Evolutionary conservation across 2,797 vertebrate genomes (phyloP).

Genomic region (Hephaestus fuliginosus): DNA sequence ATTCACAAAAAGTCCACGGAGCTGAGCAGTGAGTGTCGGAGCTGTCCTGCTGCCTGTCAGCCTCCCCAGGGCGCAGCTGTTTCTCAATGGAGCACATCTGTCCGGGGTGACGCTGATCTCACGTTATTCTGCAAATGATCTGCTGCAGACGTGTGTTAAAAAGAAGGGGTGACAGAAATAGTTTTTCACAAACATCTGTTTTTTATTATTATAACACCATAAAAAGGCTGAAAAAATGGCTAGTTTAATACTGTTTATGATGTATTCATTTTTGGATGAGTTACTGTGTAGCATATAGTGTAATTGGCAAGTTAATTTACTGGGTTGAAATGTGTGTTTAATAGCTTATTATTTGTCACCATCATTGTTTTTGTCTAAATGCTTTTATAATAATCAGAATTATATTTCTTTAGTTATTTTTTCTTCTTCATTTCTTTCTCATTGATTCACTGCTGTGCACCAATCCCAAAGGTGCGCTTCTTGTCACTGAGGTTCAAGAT

Average conservation of each 20-base stretch:
- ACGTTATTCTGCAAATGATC: not conserved
- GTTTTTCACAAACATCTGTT: not conserved
- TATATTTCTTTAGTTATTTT: not conserved
- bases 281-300: not conserved
- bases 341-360: not conserved
- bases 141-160: not conserved
- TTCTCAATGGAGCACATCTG: slow-evolving; percentile 81
- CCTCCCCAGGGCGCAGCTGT: slow-evolving; percentile 58
- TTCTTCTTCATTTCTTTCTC: not conserved
- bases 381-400: not conserved
- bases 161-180: not conserved
- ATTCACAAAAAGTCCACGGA: slow-evolving; percentile 84
- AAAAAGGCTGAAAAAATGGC: too few species aligned
- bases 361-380: not conserved
- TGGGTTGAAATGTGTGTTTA: not conserved
- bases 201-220: not conserved
- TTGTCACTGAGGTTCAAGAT: not conserved
- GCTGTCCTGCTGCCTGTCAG: slow-evolving; percentile 37
- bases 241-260: not conserved
- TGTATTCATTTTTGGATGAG: not conserved
- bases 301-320: not conserved
- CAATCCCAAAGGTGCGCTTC: not conserved
- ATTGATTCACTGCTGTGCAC: not conserved
- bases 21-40: slow-evolving; percentile 48
- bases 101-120: slow-evolving; percentile 33